These are phyloP conservation scores for Enteromius radiatus DNA, from an alignment of 2,797 vertebrate genomes.

Conservation along the genomic window DNA sequence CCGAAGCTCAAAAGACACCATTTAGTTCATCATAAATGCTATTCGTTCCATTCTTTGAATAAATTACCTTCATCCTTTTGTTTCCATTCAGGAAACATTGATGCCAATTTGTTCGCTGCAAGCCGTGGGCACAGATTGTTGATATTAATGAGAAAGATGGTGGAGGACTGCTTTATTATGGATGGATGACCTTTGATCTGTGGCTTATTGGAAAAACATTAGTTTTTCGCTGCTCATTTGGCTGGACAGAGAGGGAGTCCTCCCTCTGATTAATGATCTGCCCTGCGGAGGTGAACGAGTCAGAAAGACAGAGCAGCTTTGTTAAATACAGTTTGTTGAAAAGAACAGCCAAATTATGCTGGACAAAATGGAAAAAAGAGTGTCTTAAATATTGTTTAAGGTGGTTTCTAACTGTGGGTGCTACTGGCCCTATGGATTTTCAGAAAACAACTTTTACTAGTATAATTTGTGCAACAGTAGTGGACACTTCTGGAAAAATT, in stretches of 20 bases:
- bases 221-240: conserved; percentile 51
- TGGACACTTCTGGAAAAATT: neutral
- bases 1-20: conserved; percentile 3
- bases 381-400: conserved; percentile 6
- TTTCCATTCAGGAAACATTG: conserved; percentile 9
- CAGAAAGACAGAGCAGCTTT: conserved; percentile 5
- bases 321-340: conserved; percentile 43
- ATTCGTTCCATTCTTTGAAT: conserved; percentile 19
- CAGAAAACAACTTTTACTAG: neutral
- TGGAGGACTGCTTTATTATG: conserved; percentile 39
- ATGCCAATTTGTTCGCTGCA: conserved; percentile 10
- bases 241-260: conserved; percentile 52
- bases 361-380: conserved; percentile 1
- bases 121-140: conserved; percentile 11
- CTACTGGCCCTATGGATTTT: neutral
- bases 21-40: conserved; percentile 18
- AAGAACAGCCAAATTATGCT: conserved; percentile 29
- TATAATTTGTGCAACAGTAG: neutral
- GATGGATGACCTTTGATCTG: conserved; percentile 52
- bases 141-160: conserved; percentile 25
- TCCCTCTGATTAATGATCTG: conserved; percentile 61
- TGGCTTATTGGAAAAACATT: conserved; percentile 62
- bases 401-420: neutral
- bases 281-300: conserved; percentile 27
- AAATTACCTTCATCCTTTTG: neutral